Evolutionary conservation across 2,113 vertebrate species (phyloP), one percentile per base, ranked within the genome.

Genomic region (Carlito syrichta): DNA sequence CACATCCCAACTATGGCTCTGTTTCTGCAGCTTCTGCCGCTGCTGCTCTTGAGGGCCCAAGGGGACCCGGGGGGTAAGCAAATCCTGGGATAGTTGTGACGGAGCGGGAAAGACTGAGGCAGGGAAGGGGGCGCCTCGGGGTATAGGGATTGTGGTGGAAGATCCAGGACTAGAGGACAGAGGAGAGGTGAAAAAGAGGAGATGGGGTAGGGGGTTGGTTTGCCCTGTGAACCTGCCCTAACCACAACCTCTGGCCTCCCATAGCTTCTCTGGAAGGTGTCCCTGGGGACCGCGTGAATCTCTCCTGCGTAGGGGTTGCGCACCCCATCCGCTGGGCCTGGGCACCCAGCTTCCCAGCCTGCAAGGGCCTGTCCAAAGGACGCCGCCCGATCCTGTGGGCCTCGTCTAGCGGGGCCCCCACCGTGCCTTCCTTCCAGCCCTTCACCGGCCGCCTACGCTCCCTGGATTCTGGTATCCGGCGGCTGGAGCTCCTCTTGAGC

Each of bases 401-500:
- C 54, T 97, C 96, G 0, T 2, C 93, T 4, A 82, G 71, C 25
- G 73, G 88, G 12, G 86, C 10, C 43, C 95, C 93, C 62, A 89
- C 95, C 0, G 95, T 81, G 76, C 38, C 93, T n/a, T 66, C 97
- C 2, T 35, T 60, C 16, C 93, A 86, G 50, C 95, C 56, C 50
- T 98, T 98, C 45, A 85, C 87, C 0, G 97, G 96, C 19, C 98
- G 98, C 60, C 95, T 98, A 5, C 96, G 96, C 13, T 43, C 84
- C 35, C 63, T 98, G 95, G 97, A 95, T 71, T 54, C 96, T 17
- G 73, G 89, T 4, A 96, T 98, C 79, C 97, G 98, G 94, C 98
- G 99, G 95, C 98, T 99, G 88, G 99, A 99, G 92, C 98, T 99
- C 58, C 99, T 99, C 95, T 93, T 99, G 98, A 91, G 90, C 32